Evolutionary conservation across 2,113 vertebrate genomes (phyloP).

Genomic region (Sphyrna mokarran): DNA sequence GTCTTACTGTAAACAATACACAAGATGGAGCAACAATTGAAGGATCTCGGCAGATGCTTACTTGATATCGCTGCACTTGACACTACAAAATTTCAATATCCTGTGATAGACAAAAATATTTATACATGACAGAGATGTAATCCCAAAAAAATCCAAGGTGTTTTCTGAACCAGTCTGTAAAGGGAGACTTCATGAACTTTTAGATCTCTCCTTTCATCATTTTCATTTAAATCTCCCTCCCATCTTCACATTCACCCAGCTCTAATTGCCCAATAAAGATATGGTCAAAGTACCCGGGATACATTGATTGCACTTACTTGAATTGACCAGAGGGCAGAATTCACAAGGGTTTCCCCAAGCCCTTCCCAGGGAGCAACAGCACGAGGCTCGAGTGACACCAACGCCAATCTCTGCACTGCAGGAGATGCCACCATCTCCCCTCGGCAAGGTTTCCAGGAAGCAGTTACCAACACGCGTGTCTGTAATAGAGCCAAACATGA

Average conservation of each 20-base stretch:
- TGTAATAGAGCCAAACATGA: constrained; percentile 44
- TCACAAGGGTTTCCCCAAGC: constrained; percentile 92
- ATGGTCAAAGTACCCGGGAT: neutral
- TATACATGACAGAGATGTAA: neutral
- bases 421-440: constrained; percentile 80
- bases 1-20: neutral
- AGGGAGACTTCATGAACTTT: neutral
- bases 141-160: neutral
- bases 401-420: constrained; percentile 81
- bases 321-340: constrained; percentile 74
- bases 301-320: constrained; percentile 61
- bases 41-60: neutral
- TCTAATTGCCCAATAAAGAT: neutral
- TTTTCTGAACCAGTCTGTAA: neutral
- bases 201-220: neutral
- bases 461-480: constrained; percentile 83
- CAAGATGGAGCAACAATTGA: neutral
- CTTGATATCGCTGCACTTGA: neutral
- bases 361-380: constrained; percentile 79
- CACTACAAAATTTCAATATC: neutral
- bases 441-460: constrained; percentile 73
- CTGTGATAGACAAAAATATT: neutral
- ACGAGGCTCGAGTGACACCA: constrained; percentile 76
- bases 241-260: neutral
- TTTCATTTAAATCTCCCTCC: neutral